A percentile compares a stretch with the other conserved stretches of the same genome.
These are phyloP conservation scores for Protaetia brevitarsis DNA, from an alignment of 1,140 invertebrate genomes.

Conservation along the genomic window DNA sequence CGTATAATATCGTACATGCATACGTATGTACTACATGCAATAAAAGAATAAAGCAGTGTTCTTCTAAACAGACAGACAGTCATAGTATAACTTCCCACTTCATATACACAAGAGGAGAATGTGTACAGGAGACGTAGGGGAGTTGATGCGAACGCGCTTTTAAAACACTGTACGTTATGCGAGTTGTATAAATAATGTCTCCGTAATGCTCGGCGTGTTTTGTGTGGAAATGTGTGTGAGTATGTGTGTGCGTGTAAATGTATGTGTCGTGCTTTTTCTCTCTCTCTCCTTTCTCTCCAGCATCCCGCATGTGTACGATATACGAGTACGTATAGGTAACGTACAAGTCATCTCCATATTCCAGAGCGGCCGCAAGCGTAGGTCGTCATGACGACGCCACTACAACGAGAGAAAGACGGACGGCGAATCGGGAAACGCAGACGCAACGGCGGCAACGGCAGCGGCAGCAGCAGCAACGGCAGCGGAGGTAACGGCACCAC, in stretches of 20 bases:
- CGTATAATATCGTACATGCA: not conserved
- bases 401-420: slow-evolving; percentile 23
- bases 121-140: not conserved
- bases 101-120: slow-evolving; percentile 16
- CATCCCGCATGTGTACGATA: not conserved
- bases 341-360: slow-evolving; percentile 31
- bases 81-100: slow-evolving; percentile 2
- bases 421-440: slow-evolving; percentile 22
- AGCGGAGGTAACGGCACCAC: not conserved
- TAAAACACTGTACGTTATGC: slow-evolving; percentile 9
- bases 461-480: not conserved
- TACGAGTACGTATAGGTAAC: not conserved
- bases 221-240: not conserved
- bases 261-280: too few relatives aligned
- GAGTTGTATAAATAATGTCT: slow-evolving; percentile 15
- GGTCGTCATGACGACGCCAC: slow-evolving; percentile 28
- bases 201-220: not conserved
- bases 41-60: slow-evolving; percentile 3
- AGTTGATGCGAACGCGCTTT: slow-evolving; percentile 14
- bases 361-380: slow-evolving; percentile 29
- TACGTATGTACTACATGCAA: too few relatives aligned
- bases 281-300: not conserved
- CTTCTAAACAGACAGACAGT: not conserved
- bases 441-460: not conserved
- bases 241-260: not conserved